phyloP scores from a whole-genome alignment of 2,113 vertebrate species.

The Silurus asotus region DNA sequence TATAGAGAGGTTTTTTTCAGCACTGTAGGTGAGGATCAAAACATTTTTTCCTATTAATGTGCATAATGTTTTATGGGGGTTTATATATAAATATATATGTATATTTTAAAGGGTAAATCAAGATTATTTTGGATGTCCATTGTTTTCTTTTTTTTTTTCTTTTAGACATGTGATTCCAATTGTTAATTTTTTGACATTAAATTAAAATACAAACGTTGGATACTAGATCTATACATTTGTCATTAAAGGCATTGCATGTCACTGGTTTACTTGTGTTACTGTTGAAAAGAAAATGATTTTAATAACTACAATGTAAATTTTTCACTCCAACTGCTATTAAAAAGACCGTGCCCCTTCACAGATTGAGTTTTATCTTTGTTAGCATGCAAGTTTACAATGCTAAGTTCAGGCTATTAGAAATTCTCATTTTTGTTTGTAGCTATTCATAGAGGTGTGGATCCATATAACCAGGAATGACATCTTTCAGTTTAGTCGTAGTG shows the following conservation, averaged over 20 bases:
- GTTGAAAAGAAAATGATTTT: conserved; percentile 71
- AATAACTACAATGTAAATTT: conserved; percentile 77
- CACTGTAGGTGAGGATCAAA: conserved; percentile 73
- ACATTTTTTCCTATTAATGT: conserved; percentile 57
- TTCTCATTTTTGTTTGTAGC: background rate
- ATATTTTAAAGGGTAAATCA: conserved; percentile 68
- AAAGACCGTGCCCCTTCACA: conserved; percentile 69
- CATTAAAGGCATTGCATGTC: conserved; percentile 72
- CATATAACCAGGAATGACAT: background rate
- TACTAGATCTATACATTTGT: conserved; percentile 67
- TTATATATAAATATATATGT: conserved; percentile 69
- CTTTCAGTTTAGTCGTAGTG: background rate
- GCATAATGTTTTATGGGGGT: conserved; percentile 67
- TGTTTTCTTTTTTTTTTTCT: conserved; percentile 41
- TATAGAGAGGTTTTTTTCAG: conserved; percentile 58
- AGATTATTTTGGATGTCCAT: conserved; percentile 58
- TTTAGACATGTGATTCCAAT: conserved; percentile 62
- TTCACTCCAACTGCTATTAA: conserved; percentile 78
- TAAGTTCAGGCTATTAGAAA: background rate
- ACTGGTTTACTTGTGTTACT: conserved; percentile 74
- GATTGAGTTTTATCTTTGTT: background rate
- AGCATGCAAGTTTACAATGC: background rate
- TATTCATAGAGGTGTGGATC: background rate
- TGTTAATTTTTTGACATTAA: conserved; percentile 66
- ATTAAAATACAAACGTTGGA: conserved; percentile 63